Evolutionary conservation across 1,140 invertebrate genomes (phyloP).

Genomic region (Epicauta chinensis): DNA sequence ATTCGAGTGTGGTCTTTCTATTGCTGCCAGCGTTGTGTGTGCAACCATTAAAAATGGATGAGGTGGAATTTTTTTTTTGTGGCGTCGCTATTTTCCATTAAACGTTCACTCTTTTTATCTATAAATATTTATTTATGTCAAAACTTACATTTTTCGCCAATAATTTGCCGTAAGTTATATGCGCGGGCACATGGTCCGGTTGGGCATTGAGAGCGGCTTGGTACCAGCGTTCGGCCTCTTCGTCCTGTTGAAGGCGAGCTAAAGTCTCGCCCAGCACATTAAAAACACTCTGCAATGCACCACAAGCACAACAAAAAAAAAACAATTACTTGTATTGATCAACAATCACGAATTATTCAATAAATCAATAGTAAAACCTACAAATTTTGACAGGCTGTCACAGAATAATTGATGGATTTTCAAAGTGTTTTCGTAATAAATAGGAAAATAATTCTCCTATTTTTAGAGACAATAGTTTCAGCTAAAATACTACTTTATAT

Average conservation of each 20-base stretch:
- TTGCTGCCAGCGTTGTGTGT: not conserved
- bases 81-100: constrained; percentile 16
- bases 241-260: constrained; percentile 68
- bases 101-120: too few relatives aligned
- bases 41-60: constrained; percentile 10
- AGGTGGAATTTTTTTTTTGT: constrained; percentile 13
- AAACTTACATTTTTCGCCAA: constrained; percentile 79
- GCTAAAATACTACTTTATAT: too few relatives aligned
- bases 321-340: constrained; percentile 6
- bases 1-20: constrained; percentile 3
- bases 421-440: not conserved
- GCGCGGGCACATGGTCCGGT: constrained; percentile 80
- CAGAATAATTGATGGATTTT: not conserved
- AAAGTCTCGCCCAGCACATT: constrained; percentile 83
- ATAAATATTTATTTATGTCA: constrained; percentile 7
- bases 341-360: not conserved
- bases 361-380: not conserved
- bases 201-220: constrained; percentile 71
- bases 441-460: not conserved
- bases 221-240: constrained; percentile 79
- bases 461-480: too few relatives aligned
- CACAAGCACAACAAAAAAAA: too few relatives aligned
- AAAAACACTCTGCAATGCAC: constrained; percentile 60
- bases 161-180: constrained; percentile 87
- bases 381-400: not conserved